Evolutionary conservation across 1,140 invertebrate species (phyloP), one percentile per base, ranked within the genome.

Genomic region (Pogonus chalceus): DNA sequence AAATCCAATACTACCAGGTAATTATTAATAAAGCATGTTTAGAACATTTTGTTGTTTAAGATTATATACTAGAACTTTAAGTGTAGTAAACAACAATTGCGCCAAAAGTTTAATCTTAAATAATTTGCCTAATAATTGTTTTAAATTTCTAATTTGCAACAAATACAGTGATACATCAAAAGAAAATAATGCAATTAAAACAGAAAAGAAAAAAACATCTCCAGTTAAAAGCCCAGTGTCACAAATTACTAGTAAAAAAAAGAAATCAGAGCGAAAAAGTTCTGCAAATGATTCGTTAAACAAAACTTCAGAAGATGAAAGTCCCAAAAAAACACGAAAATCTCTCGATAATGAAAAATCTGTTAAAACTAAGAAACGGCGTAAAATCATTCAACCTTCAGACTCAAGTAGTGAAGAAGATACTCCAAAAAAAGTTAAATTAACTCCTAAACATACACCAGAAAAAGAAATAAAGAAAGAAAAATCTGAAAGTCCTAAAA

Each of bases 311-410:
- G 20, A 49, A 16, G 48, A 18, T 43, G n/a, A n/a, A 59, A 52
- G 62, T 66, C 55, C 67, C 67, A 0, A 69, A 62, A 9, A 52
- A 60, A 52, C 52, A 55, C 35, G 57, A 18, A 10, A 51, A 58
- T 51, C 16, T 18, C 35, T 55, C 49, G 50, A 53, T 18, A 43
- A 22, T 53, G 51, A 53, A 2, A 39, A 35, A 7, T 35, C 39
- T 3, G 20, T 14, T 43, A 23, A 23, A 49, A 26, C 23, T 35
- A 24, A 49, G 23, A 49, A 52, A 52, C 35, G 56, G 14, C 50
- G 26, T 9, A 51, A 35, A 51, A 51, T 31, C 18, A 37, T 35
- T 39, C 18, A 35, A 47, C 31, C 7, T 3, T n/a, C n/a, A n/a
- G 39, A 43, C 21, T 16, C 1, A 14, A 51, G 14, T 22, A 51